Base-by-base conservation (phyloP, 2,888 invertebrate genomes). In the Clusia tigrina region DNA sequence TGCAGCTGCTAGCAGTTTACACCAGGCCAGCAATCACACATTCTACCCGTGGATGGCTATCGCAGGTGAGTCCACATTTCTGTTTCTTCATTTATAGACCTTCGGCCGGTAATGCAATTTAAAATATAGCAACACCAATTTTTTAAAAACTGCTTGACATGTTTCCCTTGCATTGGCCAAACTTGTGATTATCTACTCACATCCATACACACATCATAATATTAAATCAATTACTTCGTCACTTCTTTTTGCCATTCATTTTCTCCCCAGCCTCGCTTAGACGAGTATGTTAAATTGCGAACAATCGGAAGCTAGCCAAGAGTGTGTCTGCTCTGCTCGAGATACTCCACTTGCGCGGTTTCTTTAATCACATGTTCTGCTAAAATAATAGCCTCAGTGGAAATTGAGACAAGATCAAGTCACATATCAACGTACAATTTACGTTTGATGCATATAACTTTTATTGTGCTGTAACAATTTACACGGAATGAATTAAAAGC, bases 41-140 rank as follows among this genome's bases (percentile, higher is more conserved):
- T 96, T 96, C 88, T 96, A 96, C 87, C 96, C 96, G 78, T 96
- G 96, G 96, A 96, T 96, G 96, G 95, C 95, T 86, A 95, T 96
- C 88, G 95, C 95, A 95, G 96, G 96, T 95, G 86, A 91, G 93
- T 80, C 65, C 58, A 10, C 38, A 9, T 51, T n/a, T n/a, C n/a
- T n/a, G n/a, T n/a, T n/a, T n/a, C n/a, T n/a, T n/a, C n/a, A n/a
- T n/a, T n/a, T n/a, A n/a, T n/a, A n/a, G n/a, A n/a, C n/a, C n/a
- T n/a, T n/a, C n/a, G n/a, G n/a, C n/a, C n/a, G n/a, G 1, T 22
- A 6, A 2, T 1, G n/a, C 32, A 20, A 32, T 24, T 42, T 42
- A 24, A n/a, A n/a, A n/a, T n/a, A n/a, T n/a, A 54, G 2, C 22
- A 10, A 23, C 3, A 20, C 15, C 6, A 23, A 53, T 22, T 53